Evolutionary conservation across 1,140 invertebrate species (phyloP), one percentile per base, ranked within the genome.

Genomic region (Babylonia areolata): DNA sequence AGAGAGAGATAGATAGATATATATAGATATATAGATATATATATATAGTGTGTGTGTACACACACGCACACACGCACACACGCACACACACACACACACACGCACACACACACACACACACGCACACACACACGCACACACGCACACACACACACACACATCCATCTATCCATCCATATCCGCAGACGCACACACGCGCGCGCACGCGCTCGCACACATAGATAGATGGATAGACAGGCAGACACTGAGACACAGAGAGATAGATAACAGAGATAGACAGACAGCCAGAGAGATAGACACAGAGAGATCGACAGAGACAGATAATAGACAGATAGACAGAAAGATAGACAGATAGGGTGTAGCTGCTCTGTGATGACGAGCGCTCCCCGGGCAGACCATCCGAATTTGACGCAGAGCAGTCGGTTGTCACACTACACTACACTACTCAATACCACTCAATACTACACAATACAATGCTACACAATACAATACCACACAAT

Each of bases 61-160:
- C 58, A 23, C 28, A 64, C 28, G 20, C 58, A 23, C 17, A 64
- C 58, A 64, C 58, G 23, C 58, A 64, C 58, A 23, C 58, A 64
- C 58, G 23, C 58, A 64, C 58, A 64, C 58, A 64, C 58, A 64
- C 58, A 64, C 58, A 64, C 58, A 64, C 58, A 64, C 58, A 64
- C 58, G 23, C 58, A 64, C 6, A 64, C 58, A 64, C 58, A 64
- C 58, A 64, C 58, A 64, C 58, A 64, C 58, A 64, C 58, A 64
- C 58, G 23, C 58, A 28, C 58, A 64, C 58, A 64, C 58, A 64
- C 58, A 64, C 20, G 28, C 20, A 64, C 58, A 28, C 58, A 28
- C 28, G 28, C 58, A 64, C 58, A 64, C 58, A 64, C 58, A 64
- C 58, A 64, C 58, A 64, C 58, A 64, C 58, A 64, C 58, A 64